These are phyloP conservation scores for Aegotheles bennettii DNA, from an alignment of 2,113 vertebrate species.

Conservation along the genomic window DNA sequence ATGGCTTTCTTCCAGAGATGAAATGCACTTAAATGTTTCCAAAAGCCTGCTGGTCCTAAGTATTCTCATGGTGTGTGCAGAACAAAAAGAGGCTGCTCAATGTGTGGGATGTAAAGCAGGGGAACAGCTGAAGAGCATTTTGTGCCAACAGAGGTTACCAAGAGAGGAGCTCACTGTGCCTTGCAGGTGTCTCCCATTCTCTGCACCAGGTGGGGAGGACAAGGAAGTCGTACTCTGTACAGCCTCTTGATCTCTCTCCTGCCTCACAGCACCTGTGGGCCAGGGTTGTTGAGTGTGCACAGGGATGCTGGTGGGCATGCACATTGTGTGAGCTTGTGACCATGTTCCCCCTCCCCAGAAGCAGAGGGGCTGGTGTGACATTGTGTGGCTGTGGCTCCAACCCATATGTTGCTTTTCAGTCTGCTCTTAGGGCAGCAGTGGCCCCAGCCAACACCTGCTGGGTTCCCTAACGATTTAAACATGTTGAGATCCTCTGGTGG, in stretches of 20 bases:
- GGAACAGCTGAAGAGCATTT: background rate
- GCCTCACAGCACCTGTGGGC: background rate
- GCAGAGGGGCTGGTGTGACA: background rate
- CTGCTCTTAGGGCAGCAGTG: background rate
- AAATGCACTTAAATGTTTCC: background rate
- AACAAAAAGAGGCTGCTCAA: background rate
- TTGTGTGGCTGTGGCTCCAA: background rate
- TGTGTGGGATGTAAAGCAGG: background rate
- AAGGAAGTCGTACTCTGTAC: background rate
- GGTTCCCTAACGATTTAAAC: background rate
- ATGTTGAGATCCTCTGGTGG: background rate
- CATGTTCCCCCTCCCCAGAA: accelerated
- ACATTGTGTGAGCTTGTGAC: background rate
- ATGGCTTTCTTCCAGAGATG: background rate
- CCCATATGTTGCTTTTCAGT: accelerated
- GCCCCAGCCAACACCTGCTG: background rate
- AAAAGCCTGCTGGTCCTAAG: background rate
- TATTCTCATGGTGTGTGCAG: background rate
- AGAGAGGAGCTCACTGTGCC: background rate
- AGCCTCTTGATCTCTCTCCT: background rate
- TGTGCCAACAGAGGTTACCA: background rate
- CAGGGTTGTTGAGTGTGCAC: background rate
- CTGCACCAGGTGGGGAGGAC: background rate
- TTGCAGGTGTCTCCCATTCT: background rate
- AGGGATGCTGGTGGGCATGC: accelerated